Evolutionary conservation across 2,113 vertebrate species (phyloP), one percentile per base, ranked within the genome.

Genomic region (Melanerpes aurifrons): DNA sequence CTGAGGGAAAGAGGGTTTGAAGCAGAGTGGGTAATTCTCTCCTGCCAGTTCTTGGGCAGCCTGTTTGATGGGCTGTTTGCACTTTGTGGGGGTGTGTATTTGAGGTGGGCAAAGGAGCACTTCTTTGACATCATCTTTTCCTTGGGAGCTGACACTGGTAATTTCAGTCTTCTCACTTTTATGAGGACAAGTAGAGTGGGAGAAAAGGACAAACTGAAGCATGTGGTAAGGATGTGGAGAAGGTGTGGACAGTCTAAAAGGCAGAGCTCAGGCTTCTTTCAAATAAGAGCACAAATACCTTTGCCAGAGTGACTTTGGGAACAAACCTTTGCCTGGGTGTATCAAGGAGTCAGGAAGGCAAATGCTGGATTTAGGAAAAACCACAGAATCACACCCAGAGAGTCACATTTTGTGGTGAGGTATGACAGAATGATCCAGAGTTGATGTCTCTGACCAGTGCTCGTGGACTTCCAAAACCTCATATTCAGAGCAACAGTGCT

Each of bases 321-420:
- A 31, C 9, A 25, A 62, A 28, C 6, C 14, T 47, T 75, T 0
- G 0, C 4, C 32, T 71, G 21, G 28, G 78, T 32, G 4, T 43
- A 31, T 17, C 14, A 69, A 56, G 35, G 62, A 73, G n/a, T 25
- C 18, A 67, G 35, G 45, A 79, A 24, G 9, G 8, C 15, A 91
- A 47, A 77, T 16, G 6, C 7, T 66, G 48, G 71, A 61, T 43
- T 31, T 73, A 50, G 35, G 62, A 37, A 32, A 56, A 56, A 9
- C 12, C 50, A 53, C 50, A 53, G 50, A 24, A 53, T 12, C 50
- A 53, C 50, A 53, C 50, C 24, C 50, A 53, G 8, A 66, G n/a
- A 32, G 21, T 26, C 29, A 86, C 3, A 12, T 16, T 83, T 40
- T 32, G 17, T 37, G 29, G 18, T n/a, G 54, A 64, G 71, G 25